Conservation (phyloP, 2,797 vertebrate genomes). For the Peromyscus attwateri region DNA sequence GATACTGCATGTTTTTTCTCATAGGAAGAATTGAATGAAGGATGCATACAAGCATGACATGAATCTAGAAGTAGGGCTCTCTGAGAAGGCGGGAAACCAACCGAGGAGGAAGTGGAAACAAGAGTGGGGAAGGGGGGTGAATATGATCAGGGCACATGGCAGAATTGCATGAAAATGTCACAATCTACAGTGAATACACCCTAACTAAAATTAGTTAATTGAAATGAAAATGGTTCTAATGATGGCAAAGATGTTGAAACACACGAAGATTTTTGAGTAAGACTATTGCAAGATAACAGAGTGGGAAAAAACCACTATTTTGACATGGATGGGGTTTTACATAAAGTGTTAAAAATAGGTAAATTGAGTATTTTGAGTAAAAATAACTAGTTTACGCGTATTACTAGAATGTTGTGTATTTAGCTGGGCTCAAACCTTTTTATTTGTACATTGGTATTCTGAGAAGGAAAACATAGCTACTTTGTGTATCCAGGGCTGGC, state of each 20-base stretch:
- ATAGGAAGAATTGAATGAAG: neutral
- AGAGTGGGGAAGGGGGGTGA: neutral
- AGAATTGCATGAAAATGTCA: neutral
- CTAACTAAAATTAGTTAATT: neutral
- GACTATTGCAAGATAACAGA: neutral
- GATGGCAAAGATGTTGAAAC: neutral
- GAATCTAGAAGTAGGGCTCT: neutral
- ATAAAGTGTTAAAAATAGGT: neutral
- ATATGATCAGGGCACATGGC: neutral
- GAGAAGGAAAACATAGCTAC: neutral
- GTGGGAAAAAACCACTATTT: neutral
- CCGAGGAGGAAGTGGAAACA: neutral
- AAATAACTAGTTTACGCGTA: neutral
- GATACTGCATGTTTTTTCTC: neutral
- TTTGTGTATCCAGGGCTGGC: neutral
- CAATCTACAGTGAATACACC: no score
- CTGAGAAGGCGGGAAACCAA: neutral
- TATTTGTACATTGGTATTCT: neutral
- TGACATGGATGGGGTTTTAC: neutral
- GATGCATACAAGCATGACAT: neutral
- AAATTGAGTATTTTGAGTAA: neutral
- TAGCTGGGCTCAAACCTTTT: neutral
- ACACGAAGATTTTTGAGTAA: neutral
- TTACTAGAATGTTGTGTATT: neutral
- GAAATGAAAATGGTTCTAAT: neutral